These are phyloP conservation scores for Sebastes steindachneri DNA, from an alignment of 2,797 vertebrate species.

Conservation along the genomic window DNA sequence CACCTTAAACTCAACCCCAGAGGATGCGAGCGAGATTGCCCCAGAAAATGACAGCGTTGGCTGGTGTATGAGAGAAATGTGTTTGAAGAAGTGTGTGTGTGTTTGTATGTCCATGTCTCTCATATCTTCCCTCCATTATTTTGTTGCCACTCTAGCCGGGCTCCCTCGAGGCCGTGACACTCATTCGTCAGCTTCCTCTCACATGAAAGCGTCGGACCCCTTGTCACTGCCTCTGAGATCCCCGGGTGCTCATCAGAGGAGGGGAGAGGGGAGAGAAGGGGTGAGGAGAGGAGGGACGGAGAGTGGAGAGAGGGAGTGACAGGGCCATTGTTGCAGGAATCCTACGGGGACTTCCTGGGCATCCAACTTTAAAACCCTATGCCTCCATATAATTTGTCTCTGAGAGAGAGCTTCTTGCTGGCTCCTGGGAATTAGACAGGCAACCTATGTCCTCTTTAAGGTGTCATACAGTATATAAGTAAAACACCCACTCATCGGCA, in stretches of 20 bases:
- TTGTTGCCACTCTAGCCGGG: conserved; percentile 43
- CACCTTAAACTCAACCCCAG: conserved; percentile 15
- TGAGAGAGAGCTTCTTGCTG: not conserved
- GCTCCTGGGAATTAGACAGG: conserved; percentile 41
- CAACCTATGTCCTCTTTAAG: conserved; percentile 22
- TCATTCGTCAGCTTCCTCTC: conserved; percentile 58
- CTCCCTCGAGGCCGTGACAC: conserved; percentile 56
- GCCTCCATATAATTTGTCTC: conserved; percentile 63
- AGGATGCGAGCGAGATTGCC: conserved; percentile 17
- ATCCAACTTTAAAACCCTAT: conserved; percentile 51
- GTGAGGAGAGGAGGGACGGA: conserved; percentile 8
- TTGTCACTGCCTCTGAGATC: conserved; percentile 63
- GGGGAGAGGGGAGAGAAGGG: conserved; percentile 25
- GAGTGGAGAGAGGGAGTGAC: conserved; percentile 36
- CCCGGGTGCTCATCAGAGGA: conserved; percentile 67
- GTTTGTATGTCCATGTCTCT: conserved; percentile 13
- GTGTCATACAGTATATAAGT: conserved; percentile 11
- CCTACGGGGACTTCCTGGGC: conserved; percentile 59
- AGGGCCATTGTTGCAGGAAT: conserved; percentile 63
- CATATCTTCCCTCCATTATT: conserved; percentile 53
- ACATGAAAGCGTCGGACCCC: conserved; percentile 57
- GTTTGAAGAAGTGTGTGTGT: conserved; percentile 1
- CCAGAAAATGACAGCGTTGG: not conserved
- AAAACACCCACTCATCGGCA: not conserved
- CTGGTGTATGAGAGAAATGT: conserved; percentile 1